Conservation (phyloP, 2,888 invertebrate genomes). For the Chromoteleia sp. region DNA sequence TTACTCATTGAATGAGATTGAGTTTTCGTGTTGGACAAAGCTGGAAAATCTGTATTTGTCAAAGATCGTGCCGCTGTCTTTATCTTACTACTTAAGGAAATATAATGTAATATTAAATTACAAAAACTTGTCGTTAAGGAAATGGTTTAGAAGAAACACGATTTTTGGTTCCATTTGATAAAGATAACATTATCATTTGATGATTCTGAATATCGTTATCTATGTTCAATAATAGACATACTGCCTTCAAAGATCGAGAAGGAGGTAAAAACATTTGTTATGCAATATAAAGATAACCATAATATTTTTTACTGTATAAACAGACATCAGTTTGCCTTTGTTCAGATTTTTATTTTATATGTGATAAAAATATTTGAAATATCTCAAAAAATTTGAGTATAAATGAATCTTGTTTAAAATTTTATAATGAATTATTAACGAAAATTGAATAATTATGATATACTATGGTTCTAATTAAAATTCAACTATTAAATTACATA, state of each 20-base stretch:
- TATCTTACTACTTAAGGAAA: background rate
- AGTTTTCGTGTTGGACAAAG: constrained; percentile 30
- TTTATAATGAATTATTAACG: no score
- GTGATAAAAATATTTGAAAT: no score
- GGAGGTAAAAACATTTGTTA: background rate
- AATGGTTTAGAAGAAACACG: background rate
- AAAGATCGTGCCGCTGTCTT: constrained; percentile 1
- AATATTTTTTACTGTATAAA: background rate
- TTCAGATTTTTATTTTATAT: no score
- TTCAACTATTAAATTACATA: no score
- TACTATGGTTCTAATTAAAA: no score
- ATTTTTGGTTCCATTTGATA: background rate
- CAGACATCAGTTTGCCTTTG: background rate
- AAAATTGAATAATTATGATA: no score
- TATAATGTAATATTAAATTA: constrained; percentile 2
- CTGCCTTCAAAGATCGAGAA: background rate
- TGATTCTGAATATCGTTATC: background rate
- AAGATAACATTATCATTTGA: constrained; percentile 5
- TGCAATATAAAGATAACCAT: background rate
- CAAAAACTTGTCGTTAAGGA: background rate
- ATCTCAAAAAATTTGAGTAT: no score
- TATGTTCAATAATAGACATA: background rate
- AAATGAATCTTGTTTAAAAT: no score
- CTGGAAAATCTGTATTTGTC: constrained; percentile 20
- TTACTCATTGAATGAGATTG: constrained; percentile 49